These are phyloP conservation scores for Columba guinea DNA, from an alignment of 2,797 vertebrate genomes.

Conservation along the genomic window DNA sequence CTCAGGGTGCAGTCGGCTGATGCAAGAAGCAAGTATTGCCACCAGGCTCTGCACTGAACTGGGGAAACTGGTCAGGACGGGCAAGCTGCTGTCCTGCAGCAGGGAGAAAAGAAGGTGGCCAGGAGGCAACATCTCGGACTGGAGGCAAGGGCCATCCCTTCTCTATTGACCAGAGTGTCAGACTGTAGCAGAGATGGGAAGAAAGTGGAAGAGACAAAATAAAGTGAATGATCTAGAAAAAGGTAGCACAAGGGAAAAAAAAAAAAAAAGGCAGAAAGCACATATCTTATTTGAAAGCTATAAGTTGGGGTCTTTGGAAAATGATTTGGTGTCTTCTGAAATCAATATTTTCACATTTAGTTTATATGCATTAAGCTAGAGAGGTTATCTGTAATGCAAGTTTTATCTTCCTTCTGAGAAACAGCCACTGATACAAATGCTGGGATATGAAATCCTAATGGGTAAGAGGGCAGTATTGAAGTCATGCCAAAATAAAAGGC, in stretches of 20 bases:
- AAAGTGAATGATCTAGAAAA: background rate
- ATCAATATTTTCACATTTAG: slow-evolving; percentile 11
- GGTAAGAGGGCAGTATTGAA: slow-evolving; percentile 9
- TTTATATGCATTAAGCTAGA: slow-evolving; percentile 3
- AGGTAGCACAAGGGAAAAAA: background rate
- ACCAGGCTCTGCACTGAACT: background rate
- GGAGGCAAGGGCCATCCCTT: background rate
- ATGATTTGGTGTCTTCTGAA: background rate
- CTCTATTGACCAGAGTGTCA: fast-evolving
- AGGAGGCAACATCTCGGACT: background rate
- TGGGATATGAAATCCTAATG: background rate
- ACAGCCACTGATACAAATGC: background rate
- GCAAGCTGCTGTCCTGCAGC: background rate
- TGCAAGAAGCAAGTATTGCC: background rate
- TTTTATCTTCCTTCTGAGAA: slow-evolving; percentile 26
- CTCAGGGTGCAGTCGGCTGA: background rate
- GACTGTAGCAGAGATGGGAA: background rate
- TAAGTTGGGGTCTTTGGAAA: background rate
- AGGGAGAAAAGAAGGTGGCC: background rate
- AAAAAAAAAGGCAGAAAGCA: background rate
- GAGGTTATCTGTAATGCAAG: slow-evolving; percentile 1
- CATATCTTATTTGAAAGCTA: background rate
- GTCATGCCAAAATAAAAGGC: background rate
- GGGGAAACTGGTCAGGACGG: background rate
- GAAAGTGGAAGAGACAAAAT: background rate